Conservation (phyloP, 1,140 invertebrate genomes). For the Oncopodura yosiiana region DNA sequence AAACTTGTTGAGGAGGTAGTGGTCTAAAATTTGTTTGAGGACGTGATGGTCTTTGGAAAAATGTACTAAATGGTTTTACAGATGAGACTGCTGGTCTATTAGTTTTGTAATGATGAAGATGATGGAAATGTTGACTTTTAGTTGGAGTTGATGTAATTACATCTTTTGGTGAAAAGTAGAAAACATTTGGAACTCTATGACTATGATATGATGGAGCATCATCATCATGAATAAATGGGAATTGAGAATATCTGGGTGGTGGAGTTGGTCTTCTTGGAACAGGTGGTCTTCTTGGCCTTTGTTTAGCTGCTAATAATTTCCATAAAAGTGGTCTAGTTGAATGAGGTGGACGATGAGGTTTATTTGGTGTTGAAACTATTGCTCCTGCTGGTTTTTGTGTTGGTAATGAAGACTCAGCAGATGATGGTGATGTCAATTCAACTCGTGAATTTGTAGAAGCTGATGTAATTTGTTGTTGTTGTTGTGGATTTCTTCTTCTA, state of each 20-base stretch:
- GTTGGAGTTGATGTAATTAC: slow-evolving; percentile 3
- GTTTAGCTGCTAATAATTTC: slow-evolving; percentile 24
- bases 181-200: slow-evolving; percentile 17
- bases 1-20: slow-evolving; percentile 16
- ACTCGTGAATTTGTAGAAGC: not conserved
- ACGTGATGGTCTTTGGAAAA: not conserved
- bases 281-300: not conserved
- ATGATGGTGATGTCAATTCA: not conserved
- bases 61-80: too few relatives aligned
- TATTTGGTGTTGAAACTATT: not conserved
- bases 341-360: not conserved
- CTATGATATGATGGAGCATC: not conserved
- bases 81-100: too few relatives aligned
- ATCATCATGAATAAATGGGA: not conserved
- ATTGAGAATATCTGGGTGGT: slow-evolving; percentile 1
- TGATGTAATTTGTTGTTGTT: not conserved
- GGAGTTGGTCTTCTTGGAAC: not conserved
- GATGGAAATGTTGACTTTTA: not conserved
- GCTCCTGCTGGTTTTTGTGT: not conserved
- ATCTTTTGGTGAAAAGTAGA: slow-evolving; percentile 24
- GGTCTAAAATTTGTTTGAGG: not conserved
- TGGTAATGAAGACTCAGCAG: too few relatives aligned
- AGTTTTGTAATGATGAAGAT: not conserved
- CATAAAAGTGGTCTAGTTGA: slow-evolving; percentile 4
- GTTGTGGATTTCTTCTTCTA: not conserved